Evolutionary conservation across 1,140 invertebrate species (phyloP).

Genomic region (Mamestra configurata): DNA sequence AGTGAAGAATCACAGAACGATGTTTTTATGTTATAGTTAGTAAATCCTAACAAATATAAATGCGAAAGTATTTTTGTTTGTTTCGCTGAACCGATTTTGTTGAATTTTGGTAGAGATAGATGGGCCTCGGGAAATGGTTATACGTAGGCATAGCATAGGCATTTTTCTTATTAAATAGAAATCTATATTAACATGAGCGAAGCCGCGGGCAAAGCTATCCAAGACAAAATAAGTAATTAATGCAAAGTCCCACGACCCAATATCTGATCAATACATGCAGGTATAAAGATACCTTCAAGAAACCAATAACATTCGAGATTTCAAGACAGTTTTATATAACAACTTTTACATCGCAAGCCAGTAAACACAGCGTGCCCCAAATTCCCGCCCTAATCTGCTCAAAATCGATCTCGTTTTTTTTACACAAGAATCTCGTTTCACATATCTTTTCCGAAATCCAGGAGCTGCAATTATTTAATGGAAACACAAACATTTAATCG

Average conservation of each 20-base stretch:
- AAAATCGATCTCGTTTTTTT: conserved; percentile 42
- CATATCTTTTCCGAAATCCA: conserved; percentile 5
- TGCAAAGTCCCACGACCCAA: neutral
- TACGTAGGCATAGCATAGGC: too few species aligned
- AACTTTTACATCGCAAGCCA: conserved; percentile 20
- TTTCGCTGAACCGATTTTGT: too few species aligned
- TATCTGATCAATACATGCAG: neutral
- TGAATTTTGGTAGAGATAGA: too few species aligned
- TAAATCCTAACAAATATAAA: too few species aligned
- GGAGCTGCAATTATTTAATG: conserved; percentile 26
- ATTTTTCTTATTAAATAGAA: too few species aligned
- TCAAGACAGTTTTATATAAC: neutral
- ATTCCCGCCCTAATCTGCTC: neutral
- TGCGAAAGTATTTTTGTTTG: too few species aligned
- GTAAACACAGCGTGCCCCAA: conserved; percentile 5
- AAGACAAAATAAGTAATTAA: too few species aligned
- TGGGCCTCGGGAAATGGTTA: too few species aligned
- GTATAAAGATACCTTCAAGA: neutral
- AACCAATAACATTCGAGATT: neutral
- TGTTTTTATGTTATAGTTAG: too few species aligned
- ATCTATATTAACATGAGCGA: too few species aligned
- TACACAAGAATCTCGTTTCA: conserved; percentile 5
- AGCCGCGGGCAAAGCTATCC: too few species aligned
- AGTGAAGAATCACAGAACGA: neutral
- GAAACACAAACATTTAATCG: conserved; percentile 56